Conservation (phyloP, 37 sponge, comb jelly and placozoan genomes). For the Amphimedon queenslandica region DNA sequence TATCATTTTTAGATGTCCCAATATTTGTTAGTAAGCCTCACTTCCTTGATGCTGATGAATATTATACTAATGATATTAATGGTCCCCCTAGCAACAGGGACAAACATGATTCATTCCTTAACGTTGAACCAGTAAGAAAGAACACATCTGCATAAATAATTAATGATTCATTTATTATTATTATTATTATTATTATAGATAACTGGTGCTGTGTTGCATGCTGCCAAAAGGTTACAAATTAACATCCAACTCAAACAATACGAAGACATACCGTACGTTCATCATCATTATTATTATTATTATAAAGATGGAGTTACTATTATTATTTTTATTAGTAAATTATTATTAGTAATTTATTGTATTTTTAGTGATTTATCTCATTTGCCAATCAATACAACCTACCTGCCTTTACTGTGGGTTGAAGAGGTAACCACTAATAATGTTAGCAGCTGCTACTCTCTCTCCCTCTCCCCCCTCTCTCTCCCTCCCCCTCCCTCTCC, state of each 20-base stretch:
- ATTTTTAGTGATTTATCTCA: background rate
- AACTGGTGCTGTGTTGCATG: conserved; percentile 62
- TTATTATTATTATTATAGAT: too few species aligned
- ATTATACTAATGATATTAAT: conserved; percentile 22
- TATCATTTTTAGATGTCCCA: conserved; percentile 43
- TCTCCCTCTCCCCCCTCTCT: conserved; percentile 49
- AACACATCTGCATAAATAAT: too few species aligned
- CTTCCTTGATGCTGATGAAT: conserved; percentile 81
- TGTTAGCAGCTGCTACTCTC: conserved; percentile 13
- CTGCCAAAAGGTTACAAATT: conserved; percentile 75
- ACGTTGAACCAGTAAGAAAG: conserved; percentile 72
- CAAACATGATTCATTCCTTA: conserved; percentile 65
- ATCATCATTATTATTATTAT: background rate
- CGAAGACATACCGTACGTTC: conserved; percentile 3
- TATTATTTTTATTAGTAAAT: background rate
- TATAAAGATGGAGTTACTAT: background rate
- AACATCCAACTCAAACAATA: conserved; percentile 40
- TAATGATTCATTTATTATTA: too few species aligned
- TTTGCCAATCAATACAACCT: background rate
- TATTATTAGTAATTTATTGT: background rate
- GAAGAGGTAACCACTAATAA: conserved; percentile 3
- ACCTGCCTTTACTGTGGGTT: background rate
- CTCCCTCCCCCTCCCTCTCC: conserved; percentile 41
- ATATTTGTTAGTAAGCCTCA: conserved; percentile 87
- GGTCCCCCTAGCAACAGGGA: conserved; percentile 39